These are phyloP conservation scores for human DNA, from an alignment of 2,113 vertebrate genomes.

Conservation along the genomic window GRCh38 chr7:1980501-1981000, in stretches of 20 bases:
- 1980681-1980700: not conserved
- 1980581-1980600: not conserved
- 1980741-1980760: not conserved
- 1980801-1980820: not conserved
- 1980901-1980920: not conserved
- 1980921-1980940: not conserved
- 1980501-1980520: slow-evolving; percentile 81
- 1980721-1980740: not conserved
- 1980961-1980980: no score
- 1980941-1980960: accelerated
- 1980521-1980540: slow-evolving; percentile 86
- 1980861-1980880: accelerated
- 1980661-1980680: not conserved
- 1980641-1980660: no score
- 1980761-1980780: not conserved
- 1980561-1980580: not conserved
- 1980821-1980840: not conserved
- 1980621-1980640: accelerated
- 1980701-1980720: not conserved
- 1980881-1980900: not conserved
- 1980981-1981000: no score
- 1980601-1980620: not conserved
- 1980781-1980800: no score
- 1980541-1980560: slow-evolving; percentile 70
- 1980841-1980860: not conserved